Percentiles rank a stretch among this genome's conserved stretches.
Conservation (phyloP, 2,888 invertebrate species). For the Adela reaumurella region DNA sequence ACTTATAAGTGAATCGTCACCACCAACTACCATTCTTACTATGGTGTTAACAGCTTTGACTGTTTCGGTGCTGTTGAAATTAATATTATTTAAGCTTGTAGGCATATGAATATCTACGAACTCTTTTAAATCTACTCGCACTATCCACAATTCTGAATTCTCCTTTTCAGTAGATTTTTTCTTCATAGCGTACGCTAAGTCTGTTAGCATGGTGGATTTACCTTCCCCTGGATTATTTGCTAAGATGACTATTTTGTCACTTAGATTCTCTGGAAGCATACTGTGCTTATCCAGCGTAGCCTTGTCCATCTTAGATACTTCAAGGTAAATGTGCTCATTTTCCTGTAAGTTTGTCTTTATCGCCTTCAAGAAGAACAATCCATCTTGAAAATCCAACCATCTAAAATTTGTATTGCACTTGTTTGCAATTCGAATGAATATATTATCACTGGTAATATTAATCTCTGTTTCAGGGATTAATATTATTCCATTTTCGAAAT, state of each 20-base stretch:
- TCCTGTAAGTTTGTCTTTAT: no score
- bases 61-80: not conserved
- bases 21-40: not conserved
- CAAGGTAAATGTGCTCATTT: no score
- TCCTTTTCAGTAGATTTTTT: not conserved
- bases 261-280: not conserved
- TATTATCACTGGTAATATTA: no score
- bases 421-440: no score
- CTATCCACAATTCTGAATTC: not conserved
- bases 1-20: not conserved
- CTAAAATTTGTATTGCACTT: no score
- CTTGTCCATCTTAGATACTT: no score
- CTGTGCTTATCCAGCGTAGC: not conserved
- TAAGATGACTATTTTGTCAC: not conserved
- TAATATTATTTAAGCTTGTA: not conserved
- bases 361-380: no score
- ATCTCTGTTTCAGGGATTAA: no score
- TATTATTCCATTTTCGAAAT: no score
- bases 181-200: not conserved
- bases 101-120: not conserved
- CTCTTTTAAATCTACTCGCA: not conserved
- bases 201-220: not conserved
- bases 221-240: not conserved
- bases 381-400: no score
- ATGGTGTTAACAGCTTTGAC: not conserved